A percentile compares a stretch with the other conserved stretches of the same genome.
Conservation (phyloP, 2,888 invertebrate genomes). For the Helobdella robusta region DNA sequence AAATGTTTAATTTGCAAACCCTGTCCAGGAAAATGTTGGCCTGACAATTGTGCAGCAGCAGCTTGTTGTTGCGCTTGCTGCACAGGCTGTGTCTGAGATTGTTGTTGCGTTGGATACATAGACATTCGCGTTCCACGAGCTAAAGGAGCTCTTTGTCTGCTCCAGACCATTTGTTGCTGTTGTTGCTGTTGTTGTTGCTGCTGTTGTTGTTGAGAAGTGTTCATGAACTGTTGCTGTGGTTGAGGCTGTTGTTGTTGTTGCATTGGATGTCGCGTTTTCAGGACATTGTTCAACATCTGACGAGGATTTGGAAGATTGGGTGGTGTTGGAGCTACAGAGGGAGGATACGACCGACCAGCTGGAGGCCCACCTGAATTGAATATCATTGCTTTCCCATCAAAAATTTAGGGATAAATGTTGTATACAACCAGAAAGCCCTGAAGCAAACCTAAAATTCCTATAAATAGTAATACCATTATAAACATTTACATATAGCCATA, state of each 20-base stretch:
- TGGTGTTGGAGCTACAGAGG: background rate
- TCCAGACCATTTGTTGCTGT: background rate
- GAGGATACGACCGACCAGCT: background rate
- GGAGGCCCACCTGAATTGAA: too few relatives aligned
- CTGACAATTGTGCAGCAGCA: background rate
- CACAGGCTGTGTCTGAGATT: slow-evolving; percentile 4
- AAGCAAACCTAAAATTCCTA: background rate
- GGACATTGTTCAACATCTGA: slow-evolving; percentile 20
- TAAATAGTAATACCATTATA: background rate
- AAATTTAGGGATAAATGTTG: too few relatives aligned
- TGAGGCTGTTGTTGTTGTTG: slow-evolving; percentile 4
- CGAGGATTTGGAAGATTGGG: slow-evolving; percentile 9
- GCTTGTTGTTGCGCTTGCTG: slow-evolving; percentile 7
- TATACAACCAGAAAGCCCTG: background rate
- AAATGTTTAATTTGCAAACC: slow-evolving; percentile 7
- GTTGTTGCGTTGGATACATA: background rate
- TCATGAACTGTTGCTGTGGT: background rate
- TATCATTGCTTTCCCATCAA: too few relatives aligned
- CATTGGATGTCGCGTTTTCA: slow-evolving; percentile 19
- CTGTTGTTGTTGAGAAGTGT: background rate
- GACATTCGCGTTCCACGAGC: background rate
- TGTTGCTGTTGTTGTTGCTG: too few relatives aligned
- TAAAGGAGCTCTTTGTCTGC: background rate
- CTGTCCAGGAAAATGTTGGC: slow-evolving; percentile 16
- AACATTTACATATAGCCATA: background rate